Evolutionary conservation across 1,140 invertebrate genomes (phyloP).

Genomic region (Spodoptera frugiperda): DNA sequence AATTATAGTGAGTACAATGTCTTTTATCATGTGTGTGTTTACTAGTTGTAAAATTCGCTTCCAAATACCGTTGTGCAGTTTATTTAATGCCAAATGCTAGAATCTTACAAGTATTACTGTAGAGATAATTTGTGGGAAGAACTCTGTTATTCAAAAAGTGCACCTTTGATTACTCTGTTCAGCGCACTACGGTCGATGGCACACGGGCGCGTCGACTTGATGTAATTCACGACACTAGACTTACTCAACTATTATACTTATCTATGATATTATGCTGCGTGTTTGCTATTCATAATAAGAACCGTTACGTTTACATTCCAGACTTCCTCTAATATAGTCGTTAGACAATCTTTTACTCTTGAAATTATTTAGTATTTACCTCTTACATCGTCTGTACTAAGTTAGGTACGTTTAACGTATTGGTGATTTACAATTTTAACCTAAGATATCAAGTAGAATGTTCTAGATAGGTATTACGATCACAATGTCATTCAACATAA

Average conservation of each 20-base stretch:
- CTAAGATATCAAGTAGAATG: constrained; percentile 35
- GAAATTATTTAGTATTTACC: constrained; percentile 33
- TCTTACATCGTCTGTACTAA: constrained; percentile 26
- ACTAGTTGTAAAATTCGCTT: constrained; percentile 28
- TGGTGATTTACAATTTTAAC: constrained; percentile 26
- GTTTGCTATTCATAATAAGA: constrained; percentile 18
- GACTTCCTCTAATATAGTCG: constrained; percentile 18
- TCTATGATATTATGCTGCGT: constrained; percentile 36
- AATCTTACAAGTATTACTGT: constrained; percentile 48
- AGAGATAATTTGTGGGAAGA: constrained; percentile 27
- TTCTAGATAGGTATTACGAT: constrained; percentile 22
- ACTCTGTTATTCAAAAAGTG: constrained; percentile 14
- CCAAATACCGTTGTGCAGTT: constrained; percentile 30
- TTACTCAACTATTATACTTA: constrained; percentile 7
- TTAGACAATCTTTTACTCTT: constrained; percentile 30
- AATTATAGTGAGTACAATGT: constrained; percentile 29
- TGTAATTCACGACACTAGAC: constrained; percentile 10
- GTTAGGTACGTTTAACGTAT: constrained; percentile 37
- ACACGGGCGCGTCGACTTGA: constrained; percentile 4
- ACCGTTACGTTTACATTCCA: constrained; percentile 50
- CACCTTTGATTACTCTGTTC: constrained; percentile 21
- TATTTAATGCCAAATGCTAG: constrained; percentile 63
- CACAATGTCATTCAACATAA: background rate
- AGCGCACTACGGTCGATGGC: constrained; percentile 19
- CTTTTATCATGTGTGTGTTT: constrained; percentile 32